Evolutionary conservation across 2,113 vertebrate species (phyloP).

Genomic region (Isurus oxyrinchus): DNA sequence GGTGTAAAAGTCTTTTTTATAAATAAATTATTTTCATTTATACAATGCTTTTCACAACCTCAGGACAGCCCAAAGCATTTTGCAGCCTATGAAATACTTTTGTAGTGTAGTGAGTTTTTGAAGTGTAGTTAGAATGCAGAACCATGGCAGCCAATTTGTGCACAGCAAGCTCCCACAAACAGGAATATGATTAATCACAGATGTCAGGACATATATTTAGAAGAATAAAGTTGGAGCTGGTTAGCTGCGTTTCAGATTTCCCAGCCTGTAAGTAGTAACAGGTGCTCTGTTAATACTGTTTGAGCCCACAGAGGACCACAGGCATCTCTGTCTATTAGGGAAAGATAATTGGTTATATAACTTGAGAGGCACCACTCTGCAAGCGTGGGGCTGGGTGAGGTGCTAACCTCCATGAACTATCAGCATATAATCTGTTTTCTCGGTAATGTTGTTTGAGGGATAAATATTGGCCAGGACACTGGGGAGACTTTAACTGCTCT

Average conservation of each 20-base stretch:
- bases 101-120: neutral
- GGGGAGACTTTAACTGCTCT: neutral
- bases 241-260: neutral
- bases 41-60: neutral
- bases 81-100: neutral
- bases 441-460: neutral
- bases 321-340: neutral
- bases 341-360: neutral
- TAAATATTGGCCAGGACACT: neutral
- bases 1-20: neutral
- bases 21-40: neutral
- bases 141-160: neutral
- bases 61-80: neutral
- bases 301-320: neutral
- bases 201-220: conserved; percentile 33
- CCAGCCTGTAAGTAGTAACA: neutral
- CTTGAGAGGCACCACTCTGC: neutral
- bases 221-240: neutral
- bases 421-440: neutral
- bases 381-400: neutral
- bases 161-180: neutral
- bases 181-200: neutral
- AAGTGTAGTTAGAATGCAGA: neutral
- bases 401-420: too few relatives aligned
- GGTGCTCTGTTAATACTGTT: neutral